Base-by-base conservation (phyloP, 2,888 invertebrate species). In the Blastobasis lacticolella region DNA sequence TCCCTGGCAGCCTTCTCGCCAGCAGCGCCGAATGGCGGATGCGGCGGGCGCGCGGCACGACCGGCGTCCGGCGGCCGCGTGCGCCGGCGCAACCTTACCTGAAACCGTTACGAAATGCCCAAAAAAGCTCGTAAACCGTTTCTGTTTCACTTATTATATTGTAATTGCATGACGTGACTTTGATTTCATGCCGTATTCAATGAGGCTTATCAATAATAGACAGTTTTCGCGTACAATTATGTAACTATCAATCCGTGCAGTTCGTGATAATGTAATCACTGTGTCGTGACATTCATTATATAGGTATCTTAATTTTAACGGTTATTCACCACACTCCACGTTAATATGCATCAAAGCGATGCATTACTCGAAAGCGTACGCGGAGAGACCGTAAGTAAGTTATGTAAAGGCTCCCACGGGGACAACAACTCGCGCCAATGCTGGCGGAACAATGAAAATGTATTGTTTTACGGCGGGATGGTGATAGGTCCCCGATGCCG, bases 91-190 rank as follows among this genome's bases (percentile, higher is more conserved):
- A 23, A 23, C 23, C 23, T 23, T 67, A 75, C 72, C 67, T 64
- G 62, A 69, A 73, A 84, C 84, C 82, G 85, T 85, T 84, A 80
- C 64, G 66, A 77, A 81, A 78, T 78, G 71, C 70, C 73, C 78
- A 76, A 80, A 81, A 79, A 83, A 82, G 61, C 67, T 67, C 67
- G 63, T 69, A 75, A 78, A 78, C 80, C 80, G 80, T 83, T 81
- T 81, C 78, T 81, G 75, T 82, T 81, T 81, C 75, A 82, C 78
- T 81, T 76, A 76, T 74, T 73, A 75, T 78, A 82, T 77, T 73
- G 73, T 76, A 71, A 75, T 77, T 75, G 77, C 67, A 69, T 77
- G 74, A 78, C 78, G 76, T 79, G 76, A 79, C 75, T 77, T 75
- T 71, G 72, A 78, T 79, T 82, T 81, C 76, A 78, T 72, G 74